Evolutionary conservation across 2,113 vertebrate species (phyloP).

Genomic region (Caracal caracal): DNA sequence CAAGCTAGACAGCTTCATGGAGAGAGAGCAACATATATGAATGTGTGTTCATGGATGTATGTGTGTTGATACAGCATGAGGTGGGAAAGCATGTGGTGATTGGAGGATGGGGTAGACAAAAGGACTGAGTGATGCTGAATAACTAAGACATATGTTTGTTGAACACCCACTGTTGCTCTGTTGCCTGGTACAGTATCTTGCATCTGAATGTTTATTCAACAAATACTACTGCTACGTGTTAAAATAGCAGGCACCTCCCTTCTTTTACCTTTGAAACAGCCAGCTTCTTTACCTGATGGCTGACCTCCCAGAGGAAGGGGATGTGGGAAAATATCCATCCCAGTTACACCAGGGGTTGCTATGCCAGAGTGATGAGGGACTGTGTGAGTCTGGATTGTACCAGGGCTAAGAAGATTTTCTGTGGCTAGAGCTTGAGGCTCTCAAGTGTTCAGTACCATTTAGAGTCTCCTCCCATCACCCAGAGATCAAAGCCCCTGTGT

Average conservation of each 20-base stretch:
- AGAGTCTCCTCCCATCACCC: background rate
- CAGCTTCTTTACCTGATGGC: background rate
- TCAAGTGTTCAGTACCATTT: background rate
- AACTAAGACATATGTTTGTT: background rate
- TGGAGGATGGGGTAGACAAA: background rate
- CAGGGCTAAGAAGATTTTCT: background rate
- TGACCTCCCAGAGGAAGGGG: background rate
- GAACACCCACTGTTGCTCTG: background rate
- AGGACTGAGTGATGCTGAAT: background rate
- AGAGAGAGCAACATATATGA: background rate
- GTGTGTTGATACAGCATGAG: background rate
- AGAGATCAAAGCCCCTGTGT: background rate
- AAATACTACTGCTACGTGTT: background rate
- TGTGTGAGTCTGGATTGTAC: too few relatives aligned
- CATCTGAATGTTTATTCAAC: background rate
- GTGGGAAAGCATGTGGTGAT: background rate
- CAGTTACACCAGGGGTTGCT: background rate
- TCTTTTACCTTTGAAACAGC: background rate
- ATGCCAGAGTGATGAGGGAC: background rate
- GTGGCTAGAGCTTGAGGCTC: background rate
- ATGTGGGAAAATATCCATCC: background rate
- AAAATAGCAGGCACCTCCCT: background rate
- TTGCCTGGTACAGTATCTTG: background rate
- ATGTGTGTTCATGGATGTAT: fast-evolving
- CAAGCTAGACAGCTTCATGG: background rate